These are phyloP conservation scores for Momotus momota DNA, from an alignment of 2,797 vertebrate species.

Conservation along the genomic window DNA sequence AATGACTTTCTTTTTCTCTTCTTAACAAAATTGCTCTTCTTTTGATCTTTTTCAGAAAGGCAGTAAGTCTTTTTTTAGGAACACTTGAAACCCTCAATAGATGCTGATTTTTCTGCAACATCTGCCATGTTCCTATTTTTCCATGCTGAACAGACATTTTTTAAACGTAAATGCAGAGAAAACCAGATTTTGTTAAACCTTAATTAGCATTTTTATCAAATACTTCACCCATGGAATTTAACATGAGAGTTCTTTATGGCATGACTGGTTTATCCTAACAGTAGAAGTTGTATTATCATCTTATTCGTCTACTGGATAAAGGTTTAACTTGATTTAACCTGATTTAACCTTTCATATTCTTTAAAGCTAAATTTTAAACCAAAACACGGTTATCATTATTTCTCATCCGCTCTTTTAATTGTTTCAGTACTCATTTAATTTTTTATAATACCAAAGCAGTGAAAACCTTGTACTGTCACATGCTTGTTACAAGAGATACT, in stretches of 20 bases:
- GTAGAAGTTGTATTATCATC: neutral
- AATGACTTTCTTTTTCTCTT: conserved; percentile 21
- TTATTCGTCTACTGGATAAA: neutral
- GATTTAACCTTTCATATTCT: neutral
- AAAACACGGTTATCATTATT: neutral
- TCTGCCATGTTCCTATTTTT: conserved; percentile 67
- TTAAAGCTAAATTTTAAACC: neutral
- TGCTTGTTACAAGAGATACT: neutral
- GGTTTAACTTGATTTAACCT: neutral
- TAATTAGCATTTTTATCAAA: conserved; percentile 63
- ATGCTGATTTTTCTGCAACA: conserved; percentile 69
- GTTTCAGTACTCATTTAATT: neutral
- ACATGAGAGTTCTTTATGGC: neutral
- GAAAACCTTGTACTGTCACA: neutral
- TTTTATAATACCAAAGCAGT: neutral
- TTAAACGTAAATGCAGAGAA: conserved; percentile 53
- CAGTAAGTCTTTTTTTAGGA: conserved; percentile 56
- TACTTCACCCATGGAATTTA: conserved; percentile 28
- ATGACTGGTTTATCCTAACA: neutral
- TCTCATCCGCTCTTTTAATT: neutral
- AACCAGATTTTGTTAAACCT: conserved; percentile 52
- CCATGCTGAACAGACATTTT: conserved; percentile 64
- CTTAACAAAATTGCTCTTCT: conserved; percentile 28
- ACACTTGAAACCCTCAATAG: conserved; percentile 65
- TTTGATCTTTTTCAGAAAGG: conserved; percentile 48